These are phyloP conservation scores for Lethrus apterus DNA, from an alignment of 1,140 invertebrate genomes.

Conservation along the genomic window DNA sequence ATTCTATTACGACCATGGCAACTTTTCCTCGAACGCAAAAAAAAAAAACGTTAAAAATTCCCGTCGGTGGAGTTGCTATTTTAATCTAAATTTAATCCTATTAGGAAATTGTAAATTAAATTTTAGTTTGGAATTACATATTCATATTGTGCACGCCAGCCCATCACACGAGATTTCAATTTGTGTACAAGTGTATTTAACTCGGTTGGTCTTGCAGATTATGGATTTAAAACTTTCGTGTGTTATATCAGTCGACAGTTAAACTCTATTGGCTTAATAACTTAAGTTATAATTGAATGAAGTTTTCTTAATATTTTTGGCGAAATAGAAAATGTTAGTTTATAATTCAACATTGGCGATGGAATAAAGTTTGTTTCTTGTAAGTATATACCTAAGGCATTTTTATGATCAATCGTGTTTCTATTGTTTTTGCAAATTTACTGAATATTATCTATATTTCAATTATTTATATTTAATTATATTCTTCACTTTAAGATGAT, in stretches of 20 bases:
- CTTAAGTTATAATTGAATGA: not conserved
- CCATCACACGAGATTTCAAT: slow-evolving; percentile 11
- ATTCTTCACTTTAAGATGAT: too few relatives aligned
- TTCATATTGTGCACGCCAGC: slow-evolving; percentile 19
- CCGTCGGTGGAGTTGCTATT: slow-evolving; percentile 18
- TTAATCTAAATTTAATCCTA: slow-evolving; percentile 24
- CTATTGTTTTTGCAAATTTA: too few relatives aligned
- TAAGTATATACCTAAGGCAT: too few relatives aligned
- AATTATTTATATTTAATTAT: too few relatives aligned
- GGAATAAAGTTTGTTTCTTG: too few relatives aligned
- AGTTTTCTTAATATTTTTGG: not conserved
- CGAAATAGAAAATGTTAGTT: not conserved
- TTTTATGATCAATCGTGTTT: too few relatives aligned
- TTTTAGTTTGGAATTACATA: slow-evolving; percentile 26
- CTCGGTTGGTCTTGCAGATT: slow-evolving; percentile 4
- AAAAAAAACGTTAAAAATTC: slow-evolving; percentile 12
- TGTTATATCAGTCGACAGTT: not conserved
- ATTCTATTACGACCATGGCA: too few relatives aligned
- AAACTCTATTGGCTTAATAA: not conserved
- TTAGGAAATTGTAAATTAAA: slow-evolving; percentile 25
- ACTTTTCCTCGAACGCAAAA: too few relatives aligned
- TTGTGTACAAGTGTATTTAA: slow-evolving; percentile 20
- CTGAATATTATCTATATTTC: too few relatives aligned
- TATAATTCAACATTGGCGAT: not conserved
- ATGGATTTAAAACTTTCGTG: slow-evolving; percentile 8